Evolutionary conservation across 92 coral and sea anemone species (phyloP), one percentile per base, ranked within the genome.

Genomic region (Chrysogorgia sp.): DNA sequence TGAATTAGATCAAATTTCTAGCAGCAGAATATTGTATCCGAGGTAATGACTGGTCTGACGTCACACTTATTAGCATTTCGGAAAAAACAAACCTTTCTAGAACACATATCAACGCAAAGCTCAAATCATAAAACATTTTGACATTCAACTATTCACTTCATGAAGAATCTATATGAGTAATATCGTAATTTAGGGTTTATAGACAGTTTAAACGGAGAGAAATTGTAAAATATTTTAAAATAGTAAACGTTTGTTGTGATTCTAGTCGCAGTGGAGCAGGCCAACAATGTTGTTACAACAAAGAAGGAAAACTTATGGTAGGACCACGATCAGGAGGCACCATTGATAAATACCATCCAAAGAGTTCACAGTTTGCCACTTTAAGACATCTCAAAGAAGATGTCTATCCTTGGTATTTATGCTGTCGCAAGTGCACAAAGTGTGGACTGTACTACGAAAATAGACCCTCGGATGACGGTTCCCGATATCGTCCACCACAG

Each of bases 401-500:
- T 71, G 33, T 81, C 24, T 90, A 88, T n/a, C 93, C 93, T 45
- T 92, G 87, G 81, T 81, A 77, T 30, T 92, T 90, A 52, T 92
- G 97, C 84, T 92, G 97, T 62, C 15, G 71, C 71, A 45, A 90
- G 7, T 24, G 55, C 21, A 52, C 76, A 33, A 81, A 58, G 49
- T 93, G 97, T 60, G 88, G 80, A 26, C 75, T 80, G 66, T 93
- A 93, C 49, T 93, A 83, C 55, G 82, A 65, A 17, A 90, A 82
- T 62, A 68, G 97, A 33, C 97, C 97, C 10, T 90, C 97, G 12
- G 93, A 93, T 63, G 81, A 93, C 53, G 92, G 97, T 21, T 58
- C 87, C 48, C 59, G 64, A 15, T 93, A 93, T 55, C 77, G 48
- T 24, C 91, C 97, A 20, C 97, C 96, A 17, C 82, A 89, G 59